Conservation (phyloP, 2,888 invertebrate species). For the Sacculina carcini region DNA sequence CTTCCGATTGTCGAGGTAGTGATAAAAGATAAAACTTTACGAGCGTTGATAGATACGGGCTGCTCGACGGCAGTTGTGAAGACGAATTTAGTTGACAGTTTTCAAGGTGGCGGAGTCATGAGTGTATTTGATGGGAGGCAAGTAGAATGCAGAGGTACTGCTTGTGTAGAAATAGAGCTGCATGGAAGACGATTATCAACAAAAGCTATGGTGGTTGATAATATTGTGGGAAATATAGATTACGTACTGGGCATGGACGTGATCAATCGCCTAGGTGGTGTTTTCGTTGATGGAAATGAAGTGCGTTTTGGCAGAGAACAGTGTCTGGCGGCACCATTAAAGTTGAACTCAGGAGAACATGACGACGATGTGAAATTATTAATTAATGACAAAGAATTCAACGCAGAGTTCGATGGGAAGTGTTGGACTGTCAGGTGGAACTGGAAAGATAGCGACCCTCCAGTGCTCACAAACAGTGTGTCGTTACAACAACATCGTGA, state of each 20-base stretch:
- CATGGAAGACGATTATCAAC: neutral
- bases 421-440: neutral
- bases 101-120: neutral
- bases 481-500: neutral
- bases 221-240: neutral
- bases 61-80: slow-evolving; percentile 1
- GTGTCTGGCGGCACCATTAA: too few species aligned
- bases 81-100: neutral
- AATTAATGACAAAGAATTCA: neutral
- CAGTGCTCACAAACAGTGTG: neutral
- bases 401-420: neutral
- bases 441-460: slow-evolving; percentile 2
- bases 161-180: neutral
- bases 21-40: too few species aligned
- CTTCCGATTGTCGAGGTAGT: too few species aligned
- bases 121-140: slow-evolving; percentile 1
- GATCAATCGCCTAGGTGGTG: slow-evolving; percentile 3
- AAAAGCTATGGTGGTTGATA: neutral
- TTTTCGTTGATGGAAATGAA: neutral
- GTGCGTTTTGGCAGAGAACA: neutral
- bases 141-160: neutral
- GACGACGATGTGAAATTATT: neutral
- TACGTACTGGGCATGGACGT: neutral
- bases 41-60: slow-evolving; percentile 1
- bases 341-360: neutral